Base-by-base conservation (phyloP, 2,888 invertebrate genomes). In the Platycheirus rosarum region DNA sequence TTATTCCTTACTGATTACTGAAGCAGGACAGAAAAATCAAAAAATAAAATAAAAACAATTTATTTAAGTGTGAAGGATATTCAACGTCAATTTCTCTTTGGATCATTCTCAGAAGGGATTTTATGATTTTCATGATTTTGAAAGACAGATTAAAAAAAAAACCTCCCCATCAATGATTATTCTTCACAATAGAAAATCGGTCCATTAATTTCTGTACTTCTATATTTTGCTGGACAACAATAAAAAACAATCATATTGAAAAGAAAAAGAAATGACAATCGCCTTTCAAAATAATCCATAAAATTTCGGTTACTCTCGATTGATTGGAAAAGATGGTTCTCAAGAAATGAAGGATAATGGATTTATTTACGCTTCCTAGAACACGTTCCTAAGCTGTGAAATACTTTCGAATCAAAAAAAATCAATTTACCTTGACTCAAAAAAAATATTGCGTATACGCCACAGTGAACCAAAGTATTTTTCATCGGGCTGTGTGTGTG, bases 231-330 rank as follows among this genome's bases (percentile, higher is more conserved):
- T 23, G 23, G 6, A 23, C 23, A 23, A 42, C 13, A 48, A 48
- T 8, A 23, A 40, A 55, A 37, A 35, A 55, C 48, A 62, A 42
- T 8, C 11, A 51, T 60, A 1, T 35, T 9, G 8, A 16, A 16
- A 42, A 11, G 44, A 29, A 68, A 62, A 46, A 75, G 16, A 68
- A 62, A 70, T 78, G 46, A 76, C 68, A 69, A 57, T 49, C 37
- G 63, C 51, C 60, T 78, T 62, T 65, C 37, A 35, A 49, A 60
- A 13, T 23, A 18, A 62, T 60, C 60, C 51, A 23, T 46, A 49
- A 71, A 35, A 62, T 71, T 53, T 40, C 40, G 40, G 40, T 40
- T 40, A 40, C 26, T 23, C 14, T 57, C 3, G 11, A 40, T 57
- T 20, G 57, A 40, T 26, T 57, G 2, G 2, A 11, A 51, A 6